Evolutionary conservation across 2,888 invertebrate species (phyloP), one percentile per base, ranked within the genome.

Genomic region (Spatulosminthurus flaviceps): DNA sequence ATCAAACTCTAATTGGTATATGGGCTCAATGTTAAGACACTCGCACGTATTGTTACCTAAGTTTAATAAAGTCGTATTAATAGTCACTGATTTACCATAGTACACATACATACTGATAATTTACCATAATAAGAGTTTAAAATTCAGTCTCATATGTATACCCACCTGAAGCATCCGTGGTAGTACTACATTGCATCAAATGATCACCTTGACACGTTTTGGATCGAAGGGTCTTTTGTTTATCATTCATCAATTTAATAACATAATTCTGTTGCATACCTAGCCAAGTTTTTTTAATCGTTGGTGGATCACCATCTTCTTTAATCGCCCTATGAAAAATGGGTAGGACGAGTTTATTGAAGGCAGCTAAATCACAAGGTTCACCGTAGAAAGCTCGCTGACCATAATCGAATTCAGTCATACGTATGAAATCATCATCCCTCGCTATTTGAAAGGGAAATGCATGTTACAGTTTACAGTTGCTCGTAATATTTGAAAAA

Each of bases 111-210:
- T n/a, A 26, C 28, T 5, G 28, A 26, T 28, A 69, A 26, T 9
- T 11, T 28, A 24, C n/a, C 13, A 28, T 69, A 24, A 5, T 22
- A 5, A 26, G 13, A 21, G 24, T 66, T 1, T 66, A 21, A 66
- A 66, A 13, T 22, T 22, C 5, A 16, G 24, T 22, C 16, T 5
- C 16, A 66, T 22, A 66, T 21, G 26, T 22, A 7, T 66, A 5
- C 21, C 69, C 69, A 69, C 28, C 16, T 29, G 28, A 34, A n/a
- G n/a, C 66, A 16, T 69, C 26, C 69, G 13, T 19, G 19, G 11
- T 29, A 0, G 28, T n/a, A 28, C 69, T 70, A 21, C 70, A 70
- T 21, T 70, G 41, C 70, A 70, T 70, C 41, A 70, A 42, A 70
- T 70, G 70, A 9, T n/a, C 16, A 21, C 41, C 34, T n/a, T 70